Conservation (phyloP, 1,140 invertebrate genomes). For the Nasonia longicornis region DNA sequence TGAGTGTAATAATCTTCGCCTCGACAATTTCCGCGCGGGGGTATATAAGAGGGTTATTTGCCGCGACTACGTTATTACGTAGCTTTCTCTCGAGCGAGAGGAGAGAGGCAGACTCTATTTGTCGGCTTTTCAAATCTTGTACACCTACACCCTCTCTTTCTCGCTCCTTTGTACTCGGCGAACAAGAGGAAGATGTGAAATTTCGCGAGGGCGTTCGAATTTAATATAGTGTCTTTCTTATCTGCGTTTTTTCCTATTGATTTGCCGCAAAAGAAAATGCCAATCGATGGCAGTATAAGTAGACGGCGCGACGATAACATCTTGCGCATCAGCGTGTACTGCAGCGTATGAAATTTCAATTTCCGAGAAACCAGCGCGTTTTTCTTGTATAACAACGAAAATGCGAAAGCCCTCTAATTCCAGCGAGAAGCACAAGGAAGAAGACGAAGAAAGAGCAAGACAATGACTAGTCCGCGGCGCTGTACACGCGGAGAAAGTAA, state of each 20-base stretch:
- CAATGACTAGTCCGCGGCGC: neutral
- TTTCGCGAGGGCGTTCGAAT: neutral
- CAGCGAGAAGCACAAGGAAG: neutral
- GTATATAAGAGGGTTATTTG: slow-evolving; percentile 1
- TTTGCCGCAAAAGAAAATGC: neutral
- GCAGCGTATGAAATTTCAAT: too few relatives aligned
- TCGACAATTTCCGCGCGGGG: neutral
- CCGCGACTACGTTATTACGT: slow-evolving; percentile 6
- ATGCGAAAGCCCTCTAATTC: neutral
- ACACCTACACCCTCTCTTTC: neutral
- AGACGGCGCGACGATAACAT: neutral
- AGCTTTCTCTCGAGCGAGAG: neutral
- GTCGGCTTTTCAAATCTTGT: slow-evolving; percentile 8
- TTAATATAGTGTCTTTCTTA: neutral
- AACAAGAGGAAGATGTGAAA: neutral
- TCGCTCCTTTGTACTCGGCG: neutral
- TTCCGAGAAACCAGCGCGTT: neutral
- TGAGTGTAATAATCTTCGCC: slow-evolving; percentile 12
- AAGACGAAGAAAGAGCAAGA: neutral
- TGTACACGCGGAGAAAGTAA: neutral
- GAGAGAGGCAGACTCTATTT: neutral
- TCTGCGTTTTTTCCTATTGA: neutral
- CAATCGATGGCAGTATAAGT: neutral
- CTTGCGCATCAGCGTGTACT: too few relatives aligned
- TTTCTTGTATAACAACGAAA: too few relatives aligned